Conservation (phyloP, 2,888 invertebrate genomes). For the Brachylomia viminalis region DNA sequence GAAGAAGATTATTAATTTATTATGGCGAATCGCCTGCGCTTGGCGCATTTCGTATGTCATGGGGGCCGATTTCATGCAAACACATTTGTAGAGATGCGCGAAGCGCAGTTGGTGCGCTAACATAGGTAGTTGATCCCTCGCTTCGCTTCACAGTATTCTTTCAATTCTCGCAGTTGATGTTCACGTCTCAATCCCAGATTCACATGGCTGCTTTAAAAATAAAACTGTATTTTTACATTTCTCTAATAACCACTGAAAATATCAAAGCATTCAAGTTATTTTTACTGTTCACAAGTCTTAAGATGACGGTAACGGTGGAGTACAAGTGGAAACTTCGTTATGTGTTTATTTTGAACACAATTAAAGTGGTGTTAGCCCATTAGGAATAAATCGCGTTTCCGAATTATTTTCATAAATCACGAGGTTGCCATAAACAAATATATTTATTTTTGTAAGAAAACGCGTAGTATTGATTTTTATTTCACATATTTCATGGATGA, state of each 20-base stretch:
- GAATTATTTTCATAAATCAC: slow-evolving; percentile 23
- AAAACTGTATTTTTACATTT: slow-evolving; percentile 49
- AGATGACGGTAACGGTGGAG: slow-evolving; percentile 31
- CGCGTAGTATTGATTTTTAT: not conserved
- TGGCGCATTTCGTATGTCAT: not conserved
- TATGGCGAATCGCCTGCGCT: not conserved
- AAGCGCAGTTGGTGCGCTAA: not conserved
- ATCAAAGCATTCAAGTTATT: slow-evolving; percentile 54
- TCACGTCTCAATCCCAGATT: slow-evolving; percentile 37
- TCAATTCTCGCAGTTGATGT: slow-evolving; percentile 36
- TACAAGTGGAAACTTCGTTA: slow-evolving; percentile 39
- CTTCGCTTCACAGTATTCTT: not conserved
- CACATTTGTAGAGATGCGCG: not conserved
- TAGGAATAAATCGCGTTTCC: not conserved
- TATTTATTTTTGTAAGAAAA: not conserved
- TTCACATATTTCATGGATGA: not conserved
- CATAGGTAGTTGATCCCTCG: not conserved
- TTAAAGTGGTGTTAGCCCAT: slow-evolving; percentile 26
- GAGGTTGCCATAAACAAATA: not conserved
- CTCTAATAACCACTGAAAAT: slow-evolving; percentile 49
- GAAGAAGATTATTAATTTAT: no score
- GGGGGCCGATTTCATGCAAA: no score
- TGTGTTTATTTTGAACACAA: slow-evolving; percentile 16
- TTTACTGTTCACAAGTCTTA: slow-evolving; percentile 41
- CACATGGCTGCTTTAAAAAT: slow-evolving; percentile 45